Evolutionary conservation across 1,140 invertebrate species (phyloP), one percentile per base, ranked within the genome.

Genomic region (Drosophila insularis): DNA sequence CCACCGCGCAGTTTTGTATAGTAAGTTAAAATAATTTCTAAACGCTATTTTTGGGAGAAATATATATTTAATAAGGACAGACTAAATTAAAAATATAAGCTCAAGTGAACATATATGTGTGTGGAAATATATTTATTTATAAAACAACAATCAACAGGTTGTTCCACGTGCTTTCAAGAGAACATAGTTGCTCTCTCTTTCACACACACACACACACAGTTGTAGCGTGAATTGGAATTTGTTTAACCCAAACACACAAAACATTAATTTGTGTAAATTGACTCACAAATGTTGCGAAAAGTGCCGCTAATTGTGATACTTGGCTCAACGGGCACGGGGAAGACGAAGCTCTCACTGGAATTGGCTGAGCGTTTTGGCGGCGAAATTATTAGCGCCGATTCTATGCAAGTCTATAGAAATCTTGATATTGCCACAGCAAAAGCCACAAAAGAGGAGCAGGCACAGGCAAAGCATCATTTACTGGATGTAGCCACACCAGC

Each of bases 301-400:
- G 90, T 95, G 81, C 97, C 97, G 62, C 92, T 99, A 84, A 94
- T 99, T 77, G 95, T 98, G 27, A 95, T 99, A 92, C 93, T 99
- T 60, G 99, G 99, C 80, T 95, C 98, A 8, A 99, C 99, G 21
- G 99, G 98, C 8, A 96, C 96, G 1, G 99, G 99, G 54, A 99
- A 99, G 94, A 98, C 98, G 0, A 98, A 99, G 92, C 93, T 99
- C 68, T 96, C 97, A 14, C 94, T 99, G 66, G 96, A 99, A 94
- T 93, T 99, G 64, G 98, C 98, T 0, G 94, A 95, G 71, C 95
- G 94, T 89, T 99, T 98, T 92, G 93, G 94, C 65, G 97, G 98
- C n/a, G 98, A 99, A 94, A 96, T 99, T 56, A 97, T 99, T 55
- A 99, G 97, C 76, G 98, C 98, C 0, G 99, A 99, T 95, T 99